Conservation (phyloP, 2,888 invertebrate genomes). For the Eupsilia transversa region DNA sequence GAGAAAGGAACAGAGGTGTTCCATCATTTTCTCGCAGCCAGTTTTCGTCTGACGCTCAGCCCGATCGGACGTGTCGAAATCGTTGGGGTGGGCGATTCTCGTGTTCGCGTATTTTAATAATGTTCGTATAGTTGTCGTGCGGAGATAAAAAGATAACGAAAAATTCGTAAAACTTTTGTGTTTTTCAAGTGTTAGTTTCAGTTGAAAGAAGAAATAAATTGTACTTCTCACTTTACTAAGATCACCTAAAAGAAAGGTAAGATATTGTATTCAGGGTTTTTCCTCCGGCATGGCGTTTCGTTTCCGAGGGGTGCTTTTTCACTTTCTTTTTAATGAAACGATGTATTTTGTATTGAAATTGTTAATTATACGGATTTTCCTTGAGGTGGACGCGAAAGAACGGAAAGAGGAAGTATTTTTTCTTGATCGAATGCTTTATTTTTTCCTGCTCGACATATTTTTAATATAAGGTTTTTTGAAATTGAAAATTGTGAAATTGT, state of each 20-base stretch:
- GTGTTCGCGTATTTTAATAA: slow-evolving; percentile 55
- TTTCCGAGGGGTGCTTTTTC: slow-evolving; percentile 64
- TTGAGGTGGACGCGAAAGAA: slow-evolving; percentile 21
- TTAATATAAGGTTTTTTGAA: slow-evolving; percentile 16
- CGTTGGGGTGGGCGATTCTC: slow-evolving; percentile 43
- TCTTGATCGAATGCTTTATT: slow-evolving; percentile 17
- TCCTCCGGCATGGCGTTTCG: slow-evolving; percentile 48
- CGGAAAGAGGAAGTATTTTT: slow-evolving; percentile 15
- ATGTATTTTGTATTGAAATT: slow-evolving; percentile 71
- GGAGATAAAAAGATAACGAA: slow-evolving; percentile 24
- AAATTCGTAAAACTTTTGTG: slow-evolving; percentile 43
- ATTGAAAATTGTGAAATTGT: background rate
- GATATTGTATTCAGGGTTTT: slow-evolving; percentile 57
- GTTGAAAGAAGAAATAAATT: slow-evolving; percentile 29
- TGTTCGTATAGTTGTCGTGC: slow-evolving; percentile 54
- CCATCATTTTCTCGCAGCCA: slow-evolving; percentile 78
- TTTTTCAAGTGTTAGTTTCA: slow-evolving; percentile 51
- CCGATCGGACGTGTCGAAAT: slow-evolving; percentile 67
- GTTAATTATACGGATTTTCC: slow-evolving; percentile 66
- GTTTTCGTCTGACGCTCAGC: slow-evolving; percentile 71
- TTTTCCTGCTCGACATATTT: slow-evolving; percentile 22
- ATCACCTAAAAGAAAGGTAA: slow-evolving; percentile 59
- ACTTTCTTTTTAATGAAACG: slow-evolving; percentile 69
- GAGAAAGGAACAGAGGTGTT: slow-evolving; percentile 76
- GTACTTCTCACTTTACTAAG: background rate